Conservation (phyloP, 2,888 invertebrate genomes). For the Ectropis crepuscularia region DNA sequence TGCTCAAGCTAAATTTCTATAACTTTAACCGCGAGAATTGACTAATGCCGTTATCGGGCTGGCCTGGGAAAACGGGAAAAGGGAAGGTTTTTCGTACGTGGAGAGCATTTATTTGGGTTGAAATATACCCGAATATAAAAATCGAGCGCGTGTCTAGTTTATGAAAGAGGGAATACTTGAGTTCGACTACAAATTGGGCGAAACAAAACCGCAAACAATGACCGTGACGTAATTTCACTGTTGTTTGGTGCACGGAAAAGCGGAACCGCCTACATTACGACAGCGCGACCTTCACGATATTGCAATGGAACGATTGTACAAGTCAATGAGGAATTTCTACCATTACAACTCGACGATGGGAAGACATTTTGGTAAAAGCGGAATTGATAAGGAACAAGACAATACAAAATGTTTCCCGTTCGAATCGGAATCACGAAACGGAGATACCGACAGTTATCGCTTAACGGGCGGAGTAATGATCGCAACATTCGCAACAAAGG, state of each 20-base stretch:
- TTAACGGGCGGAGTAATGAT: constrained; percentile 31
- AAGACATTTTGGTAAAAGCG: constrained; percentile 11
- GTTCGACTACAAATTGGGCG: constrained; percentile 32
- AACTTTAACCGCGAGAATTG: constrained; percentile 38
- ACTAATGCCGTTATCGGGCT: constrained; percentile 37
- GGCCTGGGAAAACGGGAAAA: constrained; percentile 19
- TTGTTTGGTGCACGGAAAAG: constrained; percentile 41
- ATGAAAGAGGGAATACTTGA: constrained; percentile 22
- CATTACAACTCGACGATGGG: constrained; percentile 14
- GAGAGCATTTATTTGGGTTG: constrained; percentile 26
- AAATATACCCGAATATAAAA: constrained; percentile 31
- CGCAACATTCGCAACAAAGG: constrained; percentile 40
- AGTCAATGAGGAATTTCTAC: constrained; percentile 14
- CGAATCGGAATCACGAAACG: constrained; percentile 15
- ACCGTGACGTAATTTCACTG: constrained; percentile 40
- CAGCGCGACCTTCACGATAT: constrained; percentile 36
- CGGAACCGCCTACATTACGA: constrained; percentile 40
- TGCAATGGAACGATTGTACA: constrained; percentile 24
- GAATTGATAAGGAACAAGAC: constrained; percentile 19
- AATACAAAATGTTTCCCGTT: constrained; percentile 16
- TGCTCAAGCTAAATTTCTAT: constrained; percentile 43
- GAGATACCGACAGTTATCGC: constrained; percentile 26
- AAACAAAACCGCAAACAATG: constrained; percentile 37
- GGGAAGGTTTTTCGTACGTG: constrained; percentile 30
- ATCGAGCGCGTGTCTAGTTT: constrained; percentile 27